phyloP scores from a whole-genome alignment of 2,888 invertebrate species.

The Acrobasis consociella region DNA sequence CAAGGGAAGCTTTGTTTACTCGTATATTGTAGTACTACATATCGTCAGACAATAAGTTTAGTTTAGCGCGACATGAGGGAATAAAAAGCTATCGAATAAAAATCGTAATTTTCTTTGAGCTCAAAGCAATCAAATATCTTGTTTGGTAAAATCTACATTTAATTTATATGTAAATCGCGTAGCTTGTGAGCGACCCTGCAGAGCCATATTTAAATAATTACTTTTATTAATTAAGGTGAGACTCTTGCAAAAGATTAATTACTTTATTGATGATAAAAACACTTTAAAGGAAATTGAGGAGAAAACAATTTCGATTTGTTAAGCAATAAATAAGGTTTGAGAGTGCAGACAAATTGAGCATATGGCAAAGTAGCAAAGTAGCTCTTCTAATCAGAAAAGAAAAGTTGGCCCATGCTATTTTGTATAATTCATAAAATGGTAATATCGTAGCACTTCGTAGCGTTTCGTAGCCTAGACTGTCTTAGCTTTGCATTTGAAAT shows the following conservation, averaged over 20 bases:
- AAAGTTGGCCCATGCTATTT: too few relatives aligned
- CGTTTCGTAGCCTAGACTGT: background rate
- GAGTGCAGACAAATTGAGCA: too few relatives aligned
- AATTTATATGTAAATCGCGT: constrained; percentile 73
- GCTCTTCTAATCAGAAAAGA: too few relatives aligned
- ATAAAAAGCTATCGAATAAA: constrained; percentile 2
- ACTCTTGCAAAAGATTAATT: background rate
- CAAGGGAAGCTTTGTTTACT: constrained; percentile 3
- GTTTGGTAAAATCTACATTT: constrained; percentile 59
- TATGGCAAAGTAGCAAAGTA: too few relatives aligned
- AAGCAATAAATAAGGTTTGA: too few relatives aligned
- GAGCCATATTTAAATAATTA: constrained; percentile 51
- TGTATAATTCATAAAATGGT: background rate
- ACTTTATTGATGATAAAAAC: background rate
- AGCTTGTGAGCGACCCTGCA: constrained; percentile 43
- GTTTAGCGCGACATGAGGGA: background rate
- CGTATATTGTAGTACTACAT: background rate
- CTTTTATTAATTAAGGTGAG: constrained; percentile 40
- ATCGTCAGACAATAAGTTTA: background rate
- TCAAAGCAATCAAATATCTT: constrained; percentile 58
- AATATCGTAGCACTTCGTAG: background rate
- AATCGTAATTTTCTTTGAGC: constrained; percentile 38
- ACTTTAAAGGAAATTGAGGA: too few relatives aligned
- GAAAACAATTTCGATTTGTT: too few relatives aligned
- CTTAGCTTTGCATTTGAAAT: too few relatives aligned